phyloP scores from a whole-genome alignment of 2,797 vertebrate genomes.

The Lacerta bilineata region DNA sequence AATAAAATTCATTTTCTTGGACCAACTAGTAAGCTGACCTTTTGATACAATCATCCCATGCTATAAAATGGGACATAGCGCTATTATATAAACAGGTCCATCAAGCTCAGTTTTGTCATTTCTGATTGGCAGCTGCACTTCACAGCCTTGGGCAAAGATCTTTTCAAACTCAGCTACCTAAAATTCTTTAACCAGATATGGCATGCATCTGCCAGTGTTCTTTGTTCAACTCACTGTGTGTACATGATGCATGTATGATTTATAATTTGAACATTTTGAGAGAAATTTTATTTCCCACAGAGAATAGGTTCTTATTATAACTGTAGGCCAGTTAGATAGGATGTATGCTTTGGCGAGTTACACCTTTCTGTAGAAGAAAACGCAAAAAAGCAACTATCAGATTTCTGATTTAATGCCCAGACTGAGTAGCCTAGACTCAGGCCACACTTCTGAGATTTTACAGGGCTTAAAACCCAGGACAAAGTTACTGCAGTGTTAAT shows the following conservation, averaged over 20 bases:
- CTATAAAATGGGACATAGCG: background rate
- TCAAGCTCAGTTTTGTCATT: background rate
- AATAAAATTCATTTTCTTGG: background rate
- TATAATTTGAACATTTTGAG: background rate
- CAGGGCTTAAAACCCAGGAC: background rate
- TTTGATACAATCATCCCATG: background rate
- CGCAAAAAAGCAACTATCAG: background rate
- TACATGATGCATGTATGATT: background rate
- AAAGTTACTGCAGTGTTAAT: background rate
- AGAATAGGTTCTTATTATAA: conserved; percentile 43
- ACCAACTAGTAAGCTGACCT: background rate
- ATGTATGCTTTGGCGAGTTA: conserved; percentile 51
- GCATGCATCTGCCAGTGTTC: background rate
- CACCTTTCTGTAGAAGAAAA: conserved; percentile 16
- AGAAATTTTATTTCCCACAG: background rate
- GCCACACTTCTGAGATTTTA: conserved; percentile 20
- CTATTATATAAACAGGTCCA: background rate
- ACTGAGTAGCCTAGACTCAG: conserved; percentile 24
- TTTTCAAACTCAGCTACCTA: background rate
- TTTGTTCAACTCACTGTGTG: background rate
- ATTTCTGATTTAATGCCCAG: conserved; percentile 21
- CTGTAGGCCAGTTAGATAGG: conserved; percentile 30
- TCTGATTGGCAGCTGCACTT: background rate
- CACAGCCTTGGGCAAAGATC: background rate
- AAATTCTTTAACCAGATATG: background rate